Base-by-base conservation (phyloP, 2,888 invertebrate species). In the Zaprionus obscuricornis region DNA sequence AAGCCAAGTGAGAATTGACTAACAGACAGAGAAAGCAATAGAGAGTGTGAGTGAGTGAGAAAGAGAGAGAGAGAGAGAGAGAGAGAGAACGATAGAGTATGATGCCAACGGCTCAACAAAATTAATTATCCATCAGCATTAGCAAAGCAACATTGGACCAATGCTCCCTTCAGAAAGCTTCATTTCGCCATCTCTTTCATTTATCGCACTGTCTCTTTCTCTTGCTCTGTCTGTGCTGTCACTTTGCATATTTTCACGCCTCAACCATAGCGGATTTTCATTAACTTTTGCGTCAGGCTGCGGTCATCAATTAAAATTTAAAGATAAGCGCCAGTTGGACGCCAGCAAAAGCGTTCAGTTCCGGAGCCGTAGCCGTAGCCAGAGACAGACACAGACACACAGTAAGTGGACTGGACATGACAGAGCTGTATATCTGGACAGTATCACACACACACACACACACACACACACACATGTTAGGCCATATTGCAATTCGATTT, bases 71-170 rank as follows among this genome's bases (percentile, higher is more conserved):
- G 17, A 13, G 22, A 8, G 13, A 18, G 34, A 26, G 42, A 45
- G 20, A 17, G 7, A 24, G 6, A 14, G 1, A 1, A 39, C 31
- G 18, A 26, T 11, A 11, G 31, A 46, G 27, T 14, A 34, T 10
- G 7, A 2, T 40, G 70, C 70, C 69, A 22, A 42, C 42, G 33
- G 62, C 76, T 64, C 58, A 66, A 60, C 54, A 64, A 74, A 82
- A 78, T 78, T 78, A 78, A 78, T 78, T 78, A 82, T 82, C 82
- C 74, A 65, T 81, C 71, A 63, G 74, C 60, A 78, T 78, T 74
- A 75, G 78, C 52, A 57, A 20, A 36, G 39, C 71, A 65, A n/a
- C n/a, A n/a, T n/a, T n/a, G n/a, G n/a, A n/a, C n/a, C n/a, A n/a
- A n/a, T n/a, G n/a, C n/a, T n/a, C n/a, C n/a, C n/a, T n/a, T n/a